Base-by-base conservation (phyloP, 2,888 invertebrate species). In the Caradrina clavipalpis region DNA sequence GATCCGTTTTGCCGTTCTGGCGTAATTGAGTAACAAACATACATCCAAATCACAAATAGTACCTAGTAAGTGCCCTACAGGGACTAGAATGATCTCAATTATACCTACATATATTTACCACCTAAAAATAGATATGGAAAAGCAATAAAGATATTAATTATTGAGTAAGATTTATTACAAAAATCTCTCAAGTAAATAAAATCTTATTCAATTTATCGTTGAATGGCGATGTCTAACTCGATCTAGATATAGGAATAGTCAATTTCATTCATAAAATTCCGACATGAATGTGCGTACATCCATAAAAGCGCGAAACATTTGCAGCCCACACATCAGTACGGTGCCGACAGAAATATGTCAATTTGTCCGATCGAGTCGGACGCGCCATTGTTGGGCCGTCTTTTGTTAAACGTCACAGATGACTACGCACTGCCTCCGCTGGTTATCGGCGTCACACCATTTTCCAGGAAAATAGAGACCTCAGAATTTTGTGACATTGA, bases 331-430 rank as follows among this genome's bases (percentile, higher is more conserved):
- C 50, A 74, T 69, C 65, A 76, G 78, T 66, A 75, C 54, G 72
- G 58, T 77, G 67, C 68, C 67, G 74, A 62, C 63, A 73, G 77
- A 74, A 78, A 86, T 80, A 78, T 69, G 79, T 85, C 85, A 80
- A 85, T 81, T 76, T 80, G 80, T 78, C 53, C 76, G 70, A 56
- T 63, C 57, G 57, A 50, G 62, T 72, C 76, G 69, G 73, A 64
- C 61, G 65, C 60, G 47, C 69, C 56, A 76, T 85, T 80, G 78
- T 74, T 65, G 53, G 31, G 17, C 1, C 22, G 26, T 64, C 79
- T 79, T 83, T 85, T 87, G 84, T 85, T 72, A 61, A 69, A 66
- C 53, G 58, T 49, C 69, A 64, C 76, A 70, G 65, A 75, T 67
- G 69, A 58, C 50, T 76, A 66, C 55, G 54, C 65, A 58, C 51